phyloP scores from a whole-genome alignment of 2,113 vertebrate species.

The Manacus vitellinus region DNA sequence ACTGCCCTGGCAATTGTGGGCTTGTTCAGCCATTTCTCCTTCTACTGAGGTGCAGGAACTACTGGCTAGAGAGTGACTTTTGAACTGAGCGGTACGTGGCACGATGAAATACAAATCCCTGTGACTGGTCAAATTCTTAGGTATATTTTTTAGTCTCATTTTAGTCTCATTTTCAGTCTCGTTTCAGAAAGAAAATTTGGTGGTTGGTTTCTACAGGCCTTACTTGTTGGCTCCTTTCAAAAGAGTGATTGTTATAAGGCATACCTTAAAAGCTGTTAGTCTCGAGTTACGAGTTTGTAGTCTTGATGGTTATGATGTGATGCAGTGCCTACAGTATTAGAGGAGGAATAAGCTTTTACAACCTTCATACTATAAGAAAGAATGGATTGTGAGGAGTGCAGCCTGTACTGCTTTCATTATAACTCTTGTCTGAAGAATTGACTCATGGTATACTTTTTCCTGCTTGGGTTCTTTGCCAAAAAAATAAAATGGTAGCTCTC shows the following conservation, averaged over 20 bases:
- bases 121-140: not conserved
- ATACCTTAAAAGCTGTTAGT: not conserved
- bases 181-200: not conserved
- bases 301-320: not conserved
- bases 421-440: not conserved
- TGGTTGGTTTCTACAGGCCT: not conserved
- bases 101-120: not conserved
- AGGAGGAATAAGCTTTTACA: not conserved
- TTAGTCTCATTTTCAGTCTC: not conserved
- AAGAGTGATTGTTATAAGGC: not conserved
- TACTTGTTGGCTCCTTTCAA: not conserved
- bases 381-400: not conserved
- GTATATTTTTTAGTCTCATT: not conserved
- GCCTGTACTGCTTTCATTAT: not conserved
- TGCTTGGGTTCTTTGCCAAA: not conserved
- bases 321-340: not conserved
- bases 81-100: not conserved
- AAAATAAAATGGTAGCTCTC: not conserved
- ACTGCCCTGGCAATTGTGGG: not conserved
- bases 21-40: not conserved
- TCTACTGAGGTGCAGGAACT: not conserved
- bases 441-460: not conserved
- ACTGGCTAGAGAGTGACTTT: not conserved
- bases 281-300: not conserved
- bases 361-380: not conserved